Conservation (phyloP, 2,888 invertebrate species). For the Chaetoderma sp. region DNA sequence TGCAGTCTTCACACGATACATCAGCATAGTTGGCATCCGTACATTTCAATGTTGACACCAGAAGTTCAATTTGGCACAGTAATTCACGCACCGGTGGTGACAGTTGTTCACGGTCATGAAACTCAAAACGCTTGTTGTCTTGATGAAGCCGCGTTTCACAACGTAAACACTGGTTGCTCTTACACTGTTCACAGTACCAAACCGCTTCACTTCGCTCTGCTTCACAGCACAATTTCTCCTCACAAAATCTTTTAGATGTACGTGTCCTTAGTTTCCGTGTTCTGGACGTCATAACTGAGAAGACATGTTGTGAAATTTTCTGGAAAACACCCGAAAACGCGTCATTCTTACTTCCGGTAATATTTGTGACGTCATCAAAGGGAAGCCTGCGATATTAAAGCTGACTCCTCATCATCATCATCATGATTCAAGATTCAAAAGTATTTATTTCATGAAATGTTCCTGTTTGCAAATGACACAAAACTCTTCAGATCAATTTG, state of each 20-base stretch:
- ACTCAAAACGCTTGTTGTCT: conserved; percentile 51
- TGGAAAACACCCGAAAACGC: too few relatives aligned
- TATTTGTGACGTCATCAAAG: too few relatives aligned
- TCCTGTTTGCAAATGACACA: too few relatives aligned
- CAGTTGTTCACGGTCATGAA: conserved; percentile 60
- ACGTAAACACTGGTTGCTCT: conserved; percentile 63
- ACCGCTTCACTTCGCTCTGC: conserved; percentile 56
- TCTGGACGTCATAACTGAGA: too few relatives aligned
- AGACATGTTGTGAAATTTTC: too few relatives aligned
- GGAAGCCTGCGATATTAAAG: too few relatives aligned
- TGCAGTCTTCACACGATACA: conserved; percentile 64
- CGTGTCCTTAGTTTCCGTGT: conserved; percentile 48
- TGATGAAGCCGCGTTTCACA: conserved; percentile 65
- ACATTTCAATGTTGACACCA: conserved; percentile 42
- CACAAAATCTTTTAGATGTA: conserved; percentile 57
- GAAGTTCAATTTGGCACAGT: conserved; percentile 55
- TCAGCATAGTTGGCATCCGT: conserved; percentile 65
- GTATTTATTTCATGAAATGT: too few relatives aligned
- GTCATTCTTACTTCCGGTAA: too few relatives aligned
- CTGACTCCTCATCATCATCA: too few relatives aligned
- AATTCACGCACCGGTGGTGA: conserved; percentile 50
- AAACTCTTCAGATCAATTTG: too few relatives aligned
- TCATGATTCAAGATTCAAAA: too few relatives aligned
- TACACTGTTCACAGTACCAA: conserved; percentile 64
- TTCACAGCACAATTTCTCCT: conserved; percentile 61